Evolutionary conservation across 1,140 invertebrate species (phyloP).

Genomic region (Heliconius hermathena): DNA sequence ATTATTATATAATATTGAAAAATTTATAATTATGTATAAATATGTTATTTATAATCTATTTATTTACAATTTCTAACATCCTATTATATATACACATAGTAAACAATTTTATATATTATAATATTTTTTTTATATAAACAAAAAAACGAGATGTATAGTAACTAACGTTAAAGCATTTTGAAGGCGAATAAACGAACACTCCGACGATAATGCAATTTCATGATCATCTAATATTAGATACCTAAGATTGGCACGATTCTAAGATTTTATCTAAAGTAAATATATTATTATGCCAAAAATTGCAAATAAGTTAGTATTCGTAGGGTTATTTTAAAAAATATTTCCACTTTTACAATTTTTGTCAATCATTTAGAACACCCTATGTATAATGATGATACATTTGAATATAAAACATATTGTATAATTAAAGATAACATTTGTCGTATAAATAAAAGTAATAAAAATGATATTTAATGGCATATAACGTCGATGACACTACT

Average conservation of each 20-base stretch:
- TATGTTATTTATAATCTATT: slow-evolving; percentile 46
- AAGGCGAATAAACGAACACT: slow-evolving; percentile 73
- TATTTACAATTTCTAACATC: slow-evolving; percentile 41
- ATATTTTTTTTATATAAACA: slow-evolving; percentile 43
- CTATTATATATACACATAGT: slow-evolving; percentile 41
- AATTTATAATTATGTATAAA: slow-evolving; percentile 36
- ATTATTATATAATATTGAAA: not conserved
- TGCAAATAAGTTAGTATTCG: not conserved
- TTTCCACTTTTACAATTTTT: no score
- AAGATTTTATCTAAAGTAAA: not conserved
- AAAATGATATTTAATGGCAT: not conserved
- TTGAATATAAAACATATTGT: not conserved
- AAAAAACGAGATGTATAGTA: slow-evolving; percentile 34
- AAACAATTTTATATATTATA: slow-evolving; percentile 37
- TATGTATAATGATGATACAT: not conserved
- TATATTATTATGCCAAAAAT: slow-evolving; percentile 3
- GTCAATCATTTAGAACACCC: no score
- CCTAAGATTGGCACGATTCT: slow-evolving; percentile 3
- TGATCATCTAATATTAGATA: slow-evolving; percentile 23
- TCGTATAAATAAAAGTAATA: not conserved
- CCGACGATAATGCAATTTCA: slow-evolving; percentile 48
- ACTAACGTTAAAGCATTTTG: slow-evolving; percentile 69
- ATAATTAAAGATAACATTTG: not conserved
- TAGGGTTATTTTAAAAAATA: not conserved
- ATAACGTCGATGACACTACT: not conserved